Evolutionary conservation across 2,888 invertebrate genomes (phyloP).

Genomic region (Mythimna albipuncta): DNA sequence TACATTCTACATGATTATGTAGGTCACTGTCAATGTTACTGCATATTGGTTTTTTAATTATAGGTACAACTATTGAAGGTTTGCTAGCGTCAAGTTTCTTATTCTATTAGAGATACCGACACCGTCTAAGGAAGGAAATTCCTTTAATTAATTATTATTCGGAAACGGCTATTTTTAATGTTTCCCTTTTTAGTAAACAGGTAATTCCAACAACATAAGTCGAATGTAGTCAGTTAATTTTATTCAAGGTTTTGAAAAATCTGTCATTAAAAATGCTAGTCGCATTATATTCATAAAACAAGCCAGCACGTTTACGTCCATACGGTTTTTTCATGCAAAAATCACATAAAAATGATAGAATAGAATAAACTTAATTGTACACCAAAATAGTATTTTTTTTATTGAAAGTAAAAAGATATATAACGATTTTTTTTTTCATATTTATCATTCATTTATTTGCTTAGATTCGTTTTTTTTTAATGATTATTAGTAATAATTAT

Average conservation of each 20-base stretch:
- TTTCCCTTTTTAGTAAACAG: slow-evolving; percentile 3
- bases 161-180: slow-evolving; percentile 2
- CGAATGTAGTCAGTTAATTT: background rate
- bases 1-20: background rate
- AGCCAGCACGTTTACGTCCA: background rate
- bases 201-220: background rate
- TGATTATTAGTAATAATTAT: too few relatives aligned
- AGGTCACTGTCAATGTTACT: background rate
- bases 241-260: background rate
- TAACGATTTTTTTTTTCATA: too few relatives aligned
- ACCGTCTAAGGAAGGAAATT: slow-evolving; percentile 17
- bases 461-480: too few relatives aligned
- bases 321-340: background rate
- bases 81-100: slow-evolving; percentile 5
- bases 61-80: background rate
- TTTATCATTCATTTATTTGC: too few relatives aligned
- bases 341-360: background rate
- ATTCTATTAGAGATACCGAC: background rate
- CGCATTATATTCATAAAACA: background rate
- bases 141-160: background rate
- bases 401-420: too few relatives aligned
- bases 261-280: background rate
- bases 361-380: too few relatives aligned
- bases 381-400: too few relatives aligned
- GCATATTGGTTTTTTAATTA: background rate